Base-by-base conservation (phyloP, 2,888 invertebrate species). In the Griposia aprilina region DNA sequence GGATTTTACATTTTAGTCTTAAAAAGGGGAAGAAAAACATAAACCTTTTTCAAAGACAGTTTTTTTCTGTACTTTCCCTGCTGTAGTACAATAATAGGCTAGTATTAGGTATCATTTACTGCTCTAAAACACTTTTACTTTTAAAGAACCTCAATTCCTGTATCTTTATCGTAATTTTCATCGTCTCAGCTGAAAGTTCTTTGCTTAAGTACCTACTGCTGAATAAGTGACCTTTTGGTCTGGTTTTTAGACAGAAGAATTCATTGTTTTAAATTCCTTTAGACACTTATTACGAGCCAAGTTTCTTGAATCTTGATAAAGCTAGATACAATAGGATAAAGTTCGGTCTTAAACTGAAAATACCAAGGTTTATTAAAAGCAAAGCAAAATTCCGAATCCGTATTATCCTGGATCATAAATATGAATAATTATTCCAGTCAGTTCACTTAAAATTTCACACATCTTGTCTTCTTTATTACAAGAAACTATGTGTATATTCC, bases 261-360 rank as follows among this genome's bases (percentile, higher is more conserved):
- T 63, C 52, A 62, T 76, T 71, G 26, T 71, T 80, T 48, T 62
- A 48, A 78, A 69, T 78, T 60, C n/a, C 36, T 79, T 7, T 26
- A 62, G n/a, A 17, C 36, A 23, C 20, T 68, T 30, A n/a, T 17
- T 41, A 57, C 17, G 55, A 20, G 11, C 26, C 1, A 45, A 73
- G 30, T 45, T 45, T 63, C 41, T n/a, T 10, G 30, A 50, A 65
- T 45, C 57, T 57, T 45, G 57, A 50, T 30, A 80, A 45, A 65
- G 13, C 3, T 76, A 23, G 48, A 17, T 26, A 66, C 23, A 57
- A 26, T 57, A 50, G 11, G 6, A 50, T 73, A 26, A 45, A 52
- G 4, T 81, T 74, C 7, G 1, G 23, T 66, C 10, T 48, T 63
- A 36, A 5, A 48, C 48, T 23, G 36, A 60, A 81, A 48, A 48